Evolutionary conservation across 2,888 invertebrate genomes (phyloP).

Genomic region (Idaea dimidiata): DNA sequence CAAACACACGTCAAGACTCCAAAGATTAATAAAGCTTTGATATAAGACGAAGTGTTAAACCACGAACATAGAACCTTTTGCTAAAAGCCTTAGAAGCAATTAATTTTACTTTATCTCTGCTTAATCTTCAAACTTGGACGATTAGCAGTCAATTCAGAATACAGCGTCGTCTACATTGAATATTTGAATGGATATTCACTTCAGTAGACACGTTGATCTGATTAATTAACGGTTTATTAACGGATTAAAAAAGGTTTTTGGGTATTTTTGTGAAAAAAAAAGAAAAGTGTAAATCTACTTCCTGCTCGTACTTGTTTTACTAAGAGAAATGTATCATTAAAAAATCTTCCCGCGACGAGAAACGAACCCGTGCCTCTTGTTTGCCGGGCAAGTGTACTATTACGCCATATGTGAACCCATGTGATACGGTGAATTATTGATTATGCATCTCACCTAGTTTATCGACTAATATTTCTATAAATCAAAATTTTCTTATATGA

Average conservation of each 20-base stretch:
- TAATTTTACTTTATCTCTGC: slow-evolving; percentile 63
- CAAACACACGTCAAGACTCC: slow-evolving; percentile 11
- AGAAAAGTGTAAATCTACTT: neutral
- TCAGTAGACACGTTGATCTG: neutral
- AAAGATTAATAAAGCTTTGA: slow-evolving; percentile 34
- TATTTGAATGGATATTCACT: slow-evolving; percentile 6
- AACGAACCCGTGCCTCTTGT: too few species aligned
- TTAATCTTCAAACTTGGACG: slow-evolving; percentile 63
- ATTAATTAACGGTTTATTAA: neutral
- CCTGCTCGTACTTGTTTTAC: too few species aligned
- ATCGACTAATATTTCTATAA: too few species aligned
- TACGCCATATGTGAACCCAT: too few species aligned
- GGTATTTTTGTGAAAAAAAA: neutral
- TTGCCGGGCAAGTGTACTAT: too few species aligned
- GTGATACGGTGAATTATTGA: too few species aligned
- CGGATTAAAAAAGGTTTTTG: neutral
- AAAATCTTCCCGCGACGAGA: too few species aligned
- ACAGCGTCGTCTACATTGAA: slow-evolving; percentile 29
- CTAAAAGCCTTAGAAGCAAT: slow-evolving; percentile 44
- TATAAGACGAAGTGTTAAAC: slow-evolving; percentile 34
- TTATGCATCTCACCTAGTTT: too few species aligned
- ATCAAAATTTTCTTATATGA: too few species aligned
- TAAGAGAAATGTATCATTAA: too few species aligned
- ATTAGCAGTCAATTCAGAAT: slow-evolving; percentile 65
- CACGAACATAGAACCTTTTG: slow-evolving; percentile 39